Percentiles rank a stretch among this genome's conserved stretches.
phyloP scores from a whole-genome alignment of 2,797 vertebrate species.

The Apodemus agrarius region DNA sequence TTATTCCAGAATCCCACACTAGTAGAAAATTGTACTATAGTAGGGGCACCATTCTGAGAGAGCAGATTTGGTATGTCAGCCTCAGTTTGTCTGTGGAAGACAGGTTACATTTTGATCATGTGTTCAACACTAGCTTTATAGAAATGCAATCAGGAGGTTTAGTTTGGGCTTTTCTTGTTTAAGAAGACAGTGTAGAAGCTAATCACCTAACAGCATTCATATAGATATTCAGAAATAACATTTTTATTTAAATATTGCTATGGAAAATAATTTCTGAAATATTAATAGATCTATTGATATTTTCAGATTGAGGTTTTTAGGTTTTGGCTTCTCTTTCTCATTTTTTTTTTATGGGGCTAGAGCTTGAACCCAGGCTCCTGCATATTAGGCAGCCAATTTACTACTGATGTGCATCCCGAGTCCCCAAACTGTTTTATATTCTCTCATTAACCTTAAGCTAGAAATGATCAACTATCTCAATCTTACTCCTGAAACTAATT shows the following conservation, averaged over 20 bases:
- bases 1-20: not conserved
- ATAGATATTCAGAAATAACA: not conserved
- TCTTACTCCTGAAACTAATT: not conserved
- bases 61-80: not conserved
- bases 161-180: not conserved
- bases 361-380: not conserved
- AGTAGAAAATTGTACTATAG: too few relatives aligned
- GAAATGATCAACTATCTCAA: constrained; percentile 24
- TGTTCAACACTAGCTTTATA: not conserved
- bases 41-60: not conserved
- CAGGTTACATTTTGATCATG: not conserved
- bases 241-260: constrained; percentile 50
- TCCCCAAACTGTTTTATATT: not conserved
- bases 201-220: not conserved
- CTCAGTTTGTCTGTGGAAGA: not conserved
- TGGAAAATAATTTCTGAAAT: constrained; percentile 12
- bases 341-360: not conserved
- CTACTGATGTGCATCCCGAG: not conserved
- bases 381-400: not conserved
- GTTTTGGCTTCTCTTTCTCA: not conserved
- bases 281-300: constrained; percentile 30
- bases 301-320: constrained; percentile 24
- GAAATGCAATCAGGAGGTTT: not conserved
- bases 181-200: not conserved
- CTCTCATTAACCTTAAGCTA: constrained; percentile 39